Evolutionary conservation across 2,113 vertebrate genomes (phyloP), one percentile per base, ranked within the genome.

Genomic region (Scalopus aquaticus): DNA sequence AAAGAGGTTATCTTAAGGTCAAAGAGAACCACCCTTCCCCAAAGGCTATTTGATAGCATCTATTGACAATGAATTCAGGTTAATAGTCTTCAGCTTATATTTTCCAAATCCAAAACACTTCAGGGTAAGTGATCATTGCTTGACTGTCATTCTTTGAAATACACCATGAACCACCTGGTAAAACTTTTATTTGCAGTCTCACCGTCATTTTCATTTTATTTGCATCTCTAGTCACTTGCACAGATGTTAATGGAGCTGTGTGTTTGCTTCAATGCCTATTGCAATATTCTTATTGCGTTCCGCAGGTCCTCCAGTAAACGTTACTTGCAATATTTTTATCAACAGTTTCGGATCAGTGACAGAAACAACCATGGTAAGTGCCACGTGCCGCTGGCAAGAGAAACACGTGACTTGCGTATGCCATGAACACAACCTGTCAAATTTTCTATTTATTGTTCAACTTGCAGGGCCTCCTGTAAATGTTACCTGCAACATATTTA

Each of bases 261-360:
- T 92, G 95, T 96, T 96, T 98, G 97, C 97, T 98, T 98, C 98
- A 98, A 97, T 97, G 87, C 98, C 92, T 98, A 98, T 98, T 98
- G 98, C 98, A 98, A 98, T 98, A 98, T 98, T 99, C 98, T 99
- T 99, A 99, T 99, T 99, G 98, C 99, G 98, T 99, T 99, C 98
- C 98, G 96, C 99, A 99, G 99, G 99, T 99, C 98, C 98, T 98
- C 99, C 99, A 97, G 99, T 99, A 99, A 99, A 99, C 98, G 99
- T 99, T 99, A 99, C 99, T 98, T 99, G 99, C 99, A 99, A 99
- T 99, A 99, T 99, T 99, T 99, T 99, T 99, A 99, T 99, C 99
- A 99, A 99, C 99, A 99, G 99, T 98, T 99, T 99, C 98, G 99
- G 99, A 99, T 99, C 99, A 95, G 99, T 99, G 98, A 99, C 99